Evolutionary conservation across 2,113 vertebrate species (phyloP), one percentile per base, ranked within the genome.

Genomic region (Microcebus lehilahytsara): DNA sequence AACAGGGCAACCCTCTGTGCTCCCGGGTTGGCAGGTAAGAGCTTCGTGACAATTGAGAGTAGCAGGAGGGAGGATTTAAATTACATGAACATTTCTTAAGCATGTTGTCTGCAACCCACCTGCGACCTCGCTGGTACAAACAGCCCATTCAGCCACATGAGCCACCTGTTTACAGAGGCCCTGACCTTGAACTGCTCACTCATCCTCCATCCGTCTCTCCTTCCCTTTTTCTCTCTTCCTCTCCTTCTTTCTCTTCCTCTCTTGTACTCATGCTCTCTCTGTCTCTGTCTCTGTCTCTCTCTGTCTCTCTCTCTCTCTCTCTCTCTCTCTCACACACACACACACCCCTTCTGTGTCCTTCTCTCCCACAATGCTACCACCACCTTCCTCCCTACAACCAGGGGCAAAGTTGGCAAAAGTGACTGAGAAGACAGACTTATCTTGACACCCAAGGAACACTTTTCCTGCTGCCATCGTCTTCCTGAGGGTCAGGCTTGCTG

Each of bases 81-180:
- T 96, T 93, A 91, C 95, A 85, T 0, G 6, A 49, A 16, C 56
- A 4, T 92, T 89, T 95, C 81, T 91, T 77, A 74, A 56, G 78
- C 37, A 32, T 69, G 71, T 80, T 91, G 11, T 66, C 40, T 71
- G 72, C 37, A 86, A 32, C 69, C 78, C 64, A 51, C 69, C 64
- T 74, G 91, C 83, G 95, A 86, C 91, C 40, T 92, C 51, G 37
- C 32, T 34, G 34, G 85, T 87, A 95, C 95, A 97, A 96, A 87
- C 25, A 58, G 64, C 60, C 89, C 93, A 95, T 95, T 97, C 91
- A 92, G 89, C 30, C 46, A 79, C 34, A 6, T 0, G 32, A 86
- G 91, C 74, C 95, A 95, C 95, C 96, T 97, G 92, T 58, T 84
- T 6, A 10, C 5, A 72, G 56, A 72, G 64, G 46, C 79, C 62